Evolutionary conservation across 1,140 invertebrate genomes (phyloP), one percentile per base, ranked within the genome.

Genomic region (Trinorchestia longiramus): DNA sequence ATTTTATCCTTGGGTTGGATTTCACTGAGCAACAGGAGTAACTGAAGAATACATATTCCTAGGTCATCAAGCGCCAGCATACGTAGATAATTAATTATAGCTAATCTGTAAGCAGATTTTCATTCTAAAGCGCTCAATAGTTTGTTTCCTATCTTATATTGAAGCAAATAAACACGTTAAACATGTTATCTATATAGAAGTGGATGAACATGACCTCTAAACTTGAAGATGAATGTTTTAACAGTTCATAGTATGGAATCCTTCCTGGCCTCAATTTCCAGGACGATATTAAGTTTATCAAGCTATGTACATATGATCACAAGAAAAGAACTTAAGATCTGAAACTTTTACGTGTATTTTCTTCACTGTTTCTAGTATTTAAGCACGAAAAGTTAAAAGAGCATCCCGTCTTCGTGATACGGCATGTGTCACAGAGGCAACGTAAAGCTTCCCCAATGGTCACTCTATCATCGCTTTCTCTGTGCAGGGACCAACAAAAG

Each of bases 381-480:
- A 3, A 41, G 28, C 36, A 42, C 28, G 3, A 42, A 90, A 90
- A 11, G 88, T 36, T 43, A 42, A 11, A 15, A 1, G 23, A 6
- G 11, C 3, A 42, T 90, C 88, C 88, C 11, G 88, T 90, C 41
- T 90, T 41, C 88, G 3, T 42, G 43, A 90, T 41, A 43, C 17
- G 36, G 88, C 43, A 90, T 41, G 28, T 90, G 88, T 90, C 88
- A 90, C 88, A 42, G 88, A 90, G 36, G 88, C 88, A 90, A 19
- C 88, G 43, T 41, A 90, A 90, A 90, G 88, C 36, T 90, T 42
- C 41, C 88, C 88, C n/a, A 42, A 90, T 28, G 62, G 62, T 90
- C 88, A 43, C n/a, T 42, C 88, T 41, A 41, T 90, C 41, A 90
- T 90, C 88, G 43, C 88, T 90, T 90, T 90, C n/a, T 42, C 92